Evolutionary conservation across 1,140 invertebrate species (phyloP).

Genomic region (Listronotus bonariensis): DNA sequence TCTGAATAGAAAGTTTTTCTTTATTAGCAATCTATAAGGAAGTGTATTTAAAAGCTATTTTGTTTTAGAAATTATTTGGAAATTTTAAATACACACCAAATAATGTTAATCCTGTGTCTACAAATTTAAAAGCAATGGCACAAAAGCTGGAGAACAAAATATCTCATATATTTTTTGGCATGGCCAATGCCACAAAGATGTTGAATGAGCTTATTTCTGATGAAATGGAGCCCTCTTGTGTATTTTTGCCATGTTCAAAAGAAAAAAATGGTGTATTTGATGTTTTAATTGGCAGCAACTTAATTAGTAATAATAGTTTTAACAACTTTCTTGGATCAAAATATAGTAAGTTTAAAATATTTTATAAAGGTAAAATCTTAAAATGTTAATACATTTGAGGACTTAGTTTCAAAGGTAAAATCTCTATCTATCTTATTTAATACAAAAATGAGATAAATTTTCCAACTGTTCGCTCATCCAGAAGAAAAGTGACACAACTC

Average conservation of each 20-base stretch:
- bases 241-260: conserved; percentile 43
- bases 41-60: background rate
- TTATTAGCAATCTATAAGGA: no score
- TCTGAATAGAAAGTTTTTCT: no score
- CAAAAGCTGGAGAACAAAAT: conserved; percentile 56
- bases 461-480: no score
- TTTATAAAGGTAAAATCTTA: no score
- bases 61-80: conserved; percentile 57
- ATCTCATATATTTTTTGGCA: conserved; percentile 54
- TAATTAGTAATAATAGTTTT: conserved; percentile 34
- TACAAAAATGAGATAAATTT: no score
- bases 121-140: conserved; percentile 54
- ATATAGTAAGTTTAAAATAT: conserved; percentile 31
- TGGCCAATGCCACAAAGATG: conserved; percentile 49
- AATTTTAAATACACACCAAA: conserved; percentile 53
- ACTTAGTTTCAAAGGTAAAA: no score
- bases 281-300: conserved; percentile 14
- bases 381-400: no score
- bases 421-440: no score
- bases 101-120: conserved; percentile 43
- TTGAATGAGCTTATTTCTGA: conserved; percentile 47
- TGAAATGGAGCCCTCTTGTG: conserved; percentile 36
- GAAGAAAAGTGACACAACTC: no score
- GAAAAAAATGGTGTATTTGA: conserved; percentile 30
- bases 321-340: conserved; percentile 35